Conservation (phyloP, 1,140 invertebrate genomes). For the Polypedilum pembai region DNA sequence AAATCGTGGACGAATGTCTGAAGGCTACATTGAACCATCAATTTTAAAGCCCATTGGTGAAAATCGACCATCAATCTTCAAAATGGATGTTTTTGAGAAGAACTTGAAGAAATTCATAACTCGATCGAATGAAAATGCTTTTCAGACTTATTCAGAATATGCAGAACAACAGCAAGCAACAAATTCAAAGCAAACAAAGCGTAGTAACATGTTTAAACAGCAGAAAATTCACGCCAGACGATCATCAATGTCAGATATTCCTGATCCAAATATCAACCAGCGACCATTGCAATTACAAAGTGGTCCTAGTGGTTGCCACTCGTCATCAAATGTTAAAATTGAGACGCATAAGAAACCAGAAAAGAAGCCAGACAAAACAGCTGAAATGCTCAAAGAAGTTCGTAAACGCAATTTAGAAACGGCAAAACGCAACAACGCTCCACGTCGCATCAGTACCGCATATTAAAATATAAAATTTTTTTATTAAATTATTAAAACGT, state of each 20-base stretch:
- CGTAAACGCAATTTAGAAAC: slow-evolving; percentile 14
- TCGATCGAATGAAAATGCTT: background rate
- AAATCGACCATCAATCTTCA: background rate
- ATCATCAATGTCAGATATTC: slow-evolving; percentile 9
- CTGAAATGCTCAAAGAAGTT: slow-evolving; percentile 13
- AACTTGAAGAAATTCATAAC: slow-evolving; percentile 4
- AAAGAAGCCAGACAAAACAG: background rate
- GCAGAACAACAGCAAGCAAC: background rate
- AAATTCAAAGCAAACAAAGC: background rate
- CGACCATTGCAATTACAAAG: background rate
- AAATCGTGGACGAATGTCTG: background rate
- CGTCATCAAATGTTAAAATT: background rate
- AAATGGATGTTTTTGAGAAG: background rate
- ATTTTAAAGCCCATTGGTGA: background rate
- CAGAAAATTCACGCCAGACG: background rate
- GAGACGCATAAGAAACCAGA: background rate
- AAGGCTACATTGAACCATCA: background rate
- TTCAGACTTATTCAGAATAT: slow-evolving; percentile 20
- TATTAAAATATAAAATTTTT: background rate
- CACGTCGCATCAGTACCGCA: slow-evolving; percentile 25
- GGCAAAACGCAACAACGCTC: background rate
- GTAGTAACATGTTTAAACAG: background rate
- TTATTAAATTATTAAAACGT: background rate
- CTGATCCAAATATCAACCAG: background rate
- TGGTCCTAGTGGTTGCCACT: background rate